Percentiles rank a stretch among this genome's conserved stretches.
Evolutionary conservation across 2,888 invertebrate species (phyloP).

Genomic region (Melanotus villosus): DNA sequence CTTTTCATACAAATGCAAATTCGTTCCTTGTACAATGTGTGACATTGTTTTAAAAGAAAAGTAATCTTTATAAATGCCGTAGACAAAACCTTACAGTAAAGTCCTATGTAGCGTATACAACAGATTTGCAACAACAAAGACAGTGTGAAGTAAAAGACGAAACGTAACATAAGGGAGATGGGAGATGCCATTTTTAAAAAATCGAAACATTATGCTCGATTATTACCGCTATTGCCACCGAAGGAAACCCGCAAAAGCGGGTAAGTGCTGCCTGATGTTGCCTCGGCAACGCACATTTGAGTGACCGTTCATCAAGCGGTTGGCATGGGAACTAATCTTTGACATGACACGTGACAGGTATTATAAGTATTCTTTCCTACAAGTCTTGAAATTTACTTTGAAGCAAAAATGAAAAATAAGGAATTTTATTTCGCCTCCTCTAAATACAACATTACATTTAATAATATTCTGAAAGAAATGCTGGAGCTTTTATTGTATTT

Average conservation of each 20-base stretch:
- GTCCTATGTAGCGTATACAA: too few relatives aligned
- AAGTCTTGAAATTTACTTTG: conserved; percentile 24
- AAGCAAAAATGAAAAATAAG: background rate
- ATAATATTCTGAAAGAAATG: too few relatives aligned
- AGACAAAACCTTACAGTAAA: too few relatives aligned
- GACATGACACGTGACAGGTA: conserved; percentile 48
- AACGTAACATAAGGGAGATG: background rate
- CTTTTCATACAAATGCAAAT: too few relatives aligned
- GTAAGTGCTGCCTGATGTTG: conserved; percentile 42
- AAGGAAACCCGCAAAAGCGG: conserved; percentile 29
- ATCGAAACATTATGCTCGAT: conserved; percentile 34
- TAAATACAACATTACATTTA: too few relatives aligned
- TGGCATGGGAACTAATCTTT: conserved; percentile 48
- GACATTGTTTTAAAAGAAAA: too few relatives aligned
- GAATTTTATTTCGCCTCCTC: too few relatives aligned
- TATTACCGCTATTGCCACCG: conserved; percentile 25
- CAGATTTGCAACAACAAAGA: background rate
- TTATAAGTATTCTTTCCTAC: conserved; percentile 39
- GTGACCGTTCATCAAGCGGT: conserved; percentile 48
- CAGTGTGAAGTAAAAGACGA: background rate
- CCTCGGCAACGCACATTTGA: conserved; percentile 44
- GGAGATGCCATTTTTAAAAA: conserved; percentile 29
- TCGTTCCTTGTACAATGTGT: too few relatives aligned
- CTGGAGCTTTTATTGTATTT: too few relatives aligned
- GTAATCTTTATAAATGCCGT: too few relatives aligned